Evolutionary conservation across 2,113 vertebrate genomes (phyloP), one percentile per base, ranked within the genome.

Genomic region (Bombycilla garrulus): DNA sequence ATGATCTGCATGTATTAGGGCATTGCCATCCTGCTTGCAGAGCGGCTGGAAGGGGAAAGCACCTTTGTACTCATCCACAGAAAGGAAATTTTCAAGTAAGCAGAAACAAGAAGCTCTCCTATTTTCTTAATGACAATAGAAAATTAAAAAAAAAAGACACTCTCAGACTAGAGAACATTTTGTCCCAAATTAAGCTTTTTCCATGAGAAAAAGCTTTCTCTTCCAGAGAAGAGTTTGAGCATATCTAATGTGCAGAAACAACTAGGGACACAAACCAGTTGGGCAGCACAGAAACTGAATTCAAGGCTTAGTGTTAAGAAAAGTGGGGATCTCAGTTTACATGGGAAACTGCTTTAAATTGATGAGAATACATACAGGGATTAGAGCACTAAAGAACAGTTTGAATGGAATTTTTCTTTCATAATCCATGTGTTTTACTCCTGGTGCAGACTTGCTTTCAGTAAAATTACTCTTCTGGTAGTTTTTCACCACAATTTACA

Each of bases 1-100:
- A 89, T 69, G 50, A 60, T 17, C 16, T 48, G 42, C 15, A 2
- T 4, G 7, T 48, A 10, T 47, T 6, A 24, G 48, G 62, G 66
- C 40, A 45, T 3, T 53, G 45, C 62, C 62, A 53, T 72, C 57
- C 54, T 84, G 60, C 67, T 38, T 54, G 38, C 72, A 72, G 67
- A 77, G 58, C n/a, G 29, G 72, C 58, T 78, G 17, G 12, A 16
- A 51, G 33, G 29, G 31, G 31, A 22, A 42, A 21, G 23, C 17
- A 50, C 56, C 15, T 58, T 51, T 31, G n/a, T 42, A 24, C 19
- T 44, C 23, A 28, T 24, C 48, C 0, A 0, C 57, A 80, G 17
- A 81, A 77, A 61, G 10, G 33, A 67, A 58, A 51, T n/a, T 48
- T 31, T 73, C 19, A 15, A 12, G 40, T n/a, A 71, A 71, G 40